Conservation (phyloP, 2,113 vertebrate species). For the Oreocharis arfaki region DNA sequence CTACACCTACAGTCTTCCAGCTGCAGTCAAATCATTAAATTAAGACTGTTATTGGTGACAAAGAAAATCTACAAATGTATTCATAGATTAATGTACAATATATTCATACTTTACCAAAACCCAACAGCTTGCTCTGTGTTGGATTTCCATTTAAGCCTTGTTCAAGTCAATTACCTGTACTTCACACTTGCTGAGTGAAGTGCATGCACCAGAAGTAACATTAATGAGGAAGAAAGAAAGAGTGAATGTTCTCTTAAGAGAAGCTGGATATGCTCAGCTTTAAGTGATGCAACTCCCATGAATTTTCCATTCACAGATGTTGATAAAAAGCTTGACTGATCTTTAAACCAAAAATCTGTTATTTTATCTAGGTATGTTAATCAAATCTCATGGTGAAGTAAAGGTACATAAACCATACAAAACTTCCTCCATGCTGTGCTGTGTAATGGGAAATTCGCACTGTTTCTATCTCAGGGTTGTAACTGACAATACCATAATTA, state of each 20-base stretch:
- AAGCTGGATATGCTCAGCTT: not conserved
- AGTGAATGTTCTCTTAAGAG: not conserved
- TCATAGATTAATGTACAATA: not conserved
- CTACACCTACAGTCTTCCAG: not conserved
- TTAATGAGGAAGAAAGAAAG: not conserved
- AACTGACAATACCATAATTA: not conserved
- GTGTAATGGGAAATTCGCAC: constrained; percentile 35
- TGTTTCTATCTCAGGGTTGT: not conserved
- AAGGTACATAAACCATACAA: constrained; percentile 27
- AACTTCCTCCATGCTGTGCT: not conserved
- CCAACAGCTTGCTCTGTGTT: not conserved
- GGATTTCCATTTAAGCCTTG: not conserved
- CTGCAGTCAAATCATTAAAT: not conserved
- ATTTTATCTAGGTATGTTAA: constrained; percentile 9
- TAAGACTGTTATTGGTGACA: not conserved
- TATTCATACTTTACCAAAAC: not conserved
- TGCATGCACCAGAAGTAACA: not conserved
- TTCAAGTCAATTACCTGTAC: not conserved
- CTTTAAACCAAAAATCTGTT: not conserved
- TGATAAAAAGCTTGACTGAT: not conserved
- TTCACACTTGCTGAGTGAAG: not conserved
- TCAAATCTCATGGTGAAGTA: constrained; percentile 38
- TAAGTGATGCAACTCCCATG: not conserved
- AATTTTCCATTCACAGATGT: not conserved
- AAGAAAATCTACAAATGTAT: not conserved